A percentile compares a stretch with the other conserved stretches of the same genome.
phyloP scores from a whole-genome alignment of 2,797 vertebrate species.

The Platyrinchus mystaceus region DNA sequence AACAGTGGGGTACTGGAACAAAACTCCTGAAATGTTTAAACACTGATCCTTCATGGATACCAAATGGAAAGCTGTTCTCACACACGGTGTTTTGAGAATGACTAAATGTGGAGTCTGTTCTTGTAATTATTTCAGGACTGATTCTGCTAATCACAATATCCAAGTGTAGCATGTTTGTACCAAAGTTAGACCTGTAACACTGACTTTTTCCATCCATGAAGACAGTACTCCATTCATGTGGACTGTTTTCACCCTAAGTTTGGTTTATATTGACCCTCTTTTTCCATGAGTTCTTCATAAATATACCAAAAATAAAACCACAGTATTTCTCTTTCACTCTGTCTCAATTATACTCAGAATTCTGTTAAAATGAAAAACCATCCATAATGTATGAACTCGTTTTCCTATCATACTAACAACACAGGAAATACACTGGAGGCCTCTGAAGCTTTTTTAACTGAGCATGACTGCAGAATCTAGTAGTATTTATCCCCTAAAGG shows the following conservation, averaged over 20 bases:
- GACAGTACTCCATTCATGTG: not conserved
- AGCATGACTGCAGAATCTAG: not conserved
- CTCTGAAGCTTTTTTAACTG: not conserved
- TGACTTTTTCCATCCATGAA: slow-evolving; percentile 1
- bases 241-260: not conserved
- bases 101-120: slow-evolving; percentile 21
- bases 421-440: not conserved
- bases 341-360: not conserved
- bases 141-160: slow-evolving; percentile 29
- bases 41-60: not conserved
- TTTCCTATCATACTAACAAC: not conserved
- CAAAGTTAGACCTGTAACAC: not conserved
- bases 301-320: not conserved
- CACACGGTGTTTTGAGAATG: slow-evolving; percentile 34
- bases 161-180: slow-evolving; percentile 20
- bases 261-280: not conserved
- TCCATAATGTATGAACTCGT: not conserved
- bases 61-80: slow-evolving; percentile 28
- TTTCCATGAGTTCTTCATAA: not conserved
- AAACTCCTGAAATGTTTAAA: not conserved
- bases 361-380: not conserved
- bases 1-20: not conserved
- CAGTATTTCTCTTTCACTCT: not conserved
- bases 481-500: not conserved
- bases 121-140: not conserved